Evolutionary conservation across 2,113 vertebrate species (phyloP), one percentile per base, ranked within the genome.

Genomic region (Rissa tridactyla): DNA sequence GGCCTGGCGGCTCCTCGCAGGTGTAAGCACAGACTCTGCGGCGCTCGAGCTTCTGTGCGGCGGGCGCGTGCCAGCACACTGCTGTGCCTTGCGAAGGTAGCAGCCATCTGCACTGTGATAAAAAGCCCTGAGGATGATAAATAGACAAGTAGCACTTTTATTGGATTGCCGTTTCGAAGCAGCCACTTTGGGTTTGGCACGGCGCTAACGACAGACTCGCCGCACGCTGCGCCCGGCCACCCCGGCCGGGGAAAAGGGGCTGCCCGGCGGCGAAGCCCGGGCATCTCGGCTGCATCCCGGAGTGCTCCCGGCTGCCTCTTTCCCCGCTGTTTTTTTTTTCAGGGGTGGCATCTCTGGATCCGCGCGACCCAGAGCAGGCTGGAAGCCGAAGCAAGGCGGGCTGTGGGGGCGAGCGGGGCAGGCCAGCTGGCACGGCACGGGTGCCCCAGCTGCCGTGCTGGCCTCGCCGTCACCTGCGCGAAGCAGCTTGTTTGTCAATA

Each of bases 71-170:
- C 98, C 98, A 98, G 97, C 96, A 93, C 95, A 97, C 97, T 91
- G 98, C 98, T 93, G 98, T 96, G 98, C 97, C 97, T 97, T 98
- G 96, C 96, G 93, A 98, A 98, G 98, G 98, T 98, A 98, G 98
- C 98, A 96, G 97, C 98, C 98, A 98, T 99, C 98, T 98, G 98
- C 97, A 95, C 97, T 94, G 98, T 97, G 98, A 98, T 98, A 98
- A 98, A 98, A 98, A 98, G 98, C 98, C 98, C 98, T 49, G 97
- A 98, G 98, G 98, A 98, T 98, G 98, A 98, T 98, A 98, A 98
- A 98, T 98, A 98, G 98, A 98, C 98, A 97, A 98, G 98, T 95
- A 97, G 97, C 97, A 91, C 98, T 97, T 98, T 98, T 98, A 98
- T 98, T 98, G 98, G 98, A 98, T 98, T 98, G 98, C 97, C 92